phyloP scores from a whole-genome alignment of 2,797 vertebrate genomes.

The Epinephelus coioides region DNA sequence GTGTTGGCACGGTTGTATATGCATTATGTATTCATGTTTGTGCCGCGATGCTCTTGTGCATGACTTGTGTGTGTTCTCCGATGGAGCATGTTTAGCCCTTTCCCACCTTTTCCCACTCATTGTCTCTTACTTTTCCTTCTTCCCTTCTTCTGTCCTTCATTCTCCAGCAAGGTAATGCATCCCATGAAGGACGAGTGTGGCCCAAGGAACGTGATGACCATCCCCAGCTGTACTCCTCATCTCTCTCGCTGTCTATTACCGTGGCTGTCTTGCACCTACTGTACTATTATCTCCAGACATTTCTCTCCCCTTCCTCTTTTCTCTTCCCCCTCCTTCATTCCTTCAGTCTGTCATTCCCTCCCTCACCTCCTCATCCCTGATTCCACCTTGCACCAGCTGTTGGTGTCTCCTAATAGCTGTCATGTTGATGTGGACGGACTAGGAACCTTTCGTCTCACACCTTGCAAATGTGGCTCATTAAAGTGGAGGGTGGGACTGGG shows the following conservation, averaged over 20 bases:
- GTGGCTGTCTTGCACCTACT: slow-evolving; percentile 19
- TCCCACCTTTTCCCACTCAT: slow-evolving; percentile 9
- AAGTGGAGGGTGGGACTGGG: slow-evolving; percentile 64
- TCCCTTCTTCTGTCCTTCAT: slow-evolving; percentile 39
- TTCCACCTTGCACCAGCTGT: slow-evolving; percentile 80
- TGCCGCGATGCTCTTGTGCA: slow-evolving; percentile 28
- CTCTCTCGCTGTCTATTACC: slow-evolving; percentile 36
- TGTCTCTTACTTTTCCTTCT: slow-evolving; percentile 3
- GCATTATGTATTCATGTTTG: slow-evolving; percentile 57
- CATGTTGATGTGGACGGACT: slow-evolving; percentile 71
- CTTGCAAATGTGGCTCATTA: slow-evolving; percentile 83
- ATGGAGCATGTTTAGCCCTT: slow-evolving; percentile 17
- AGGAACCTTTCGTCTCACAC: slow-evolving; percentile 68
- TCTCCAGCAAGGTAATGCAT: slow-evolving; percentile 58
- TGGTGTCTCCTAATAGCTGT: slow-evolving; percentile 79
- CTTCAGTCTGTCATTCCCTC: slow-evolving; percentile 57
- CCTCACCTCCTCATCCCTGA: slow-evolving; percentile 50
- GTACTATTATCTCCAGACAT: slow-evolving; percentile 12
- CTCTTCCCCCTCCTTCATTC: slow-evolving; percentile 28
- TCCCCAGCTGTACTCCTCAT: slow-evolving; percentile 49
- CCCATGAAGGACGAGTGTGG: slow-evolving; percentile 62
- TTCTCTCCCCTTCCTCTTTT: background rate
- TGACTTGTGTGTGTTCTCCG: background rate
- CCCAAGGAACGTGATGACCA: slow-evolving; percentile 56
- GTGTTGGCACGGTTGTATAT: slow-evolving; percentile 40